phyloP scores from a whole-genome alignment of 2,797 vertebrate genomes.

The Cynopterus sphinx region DNA sequence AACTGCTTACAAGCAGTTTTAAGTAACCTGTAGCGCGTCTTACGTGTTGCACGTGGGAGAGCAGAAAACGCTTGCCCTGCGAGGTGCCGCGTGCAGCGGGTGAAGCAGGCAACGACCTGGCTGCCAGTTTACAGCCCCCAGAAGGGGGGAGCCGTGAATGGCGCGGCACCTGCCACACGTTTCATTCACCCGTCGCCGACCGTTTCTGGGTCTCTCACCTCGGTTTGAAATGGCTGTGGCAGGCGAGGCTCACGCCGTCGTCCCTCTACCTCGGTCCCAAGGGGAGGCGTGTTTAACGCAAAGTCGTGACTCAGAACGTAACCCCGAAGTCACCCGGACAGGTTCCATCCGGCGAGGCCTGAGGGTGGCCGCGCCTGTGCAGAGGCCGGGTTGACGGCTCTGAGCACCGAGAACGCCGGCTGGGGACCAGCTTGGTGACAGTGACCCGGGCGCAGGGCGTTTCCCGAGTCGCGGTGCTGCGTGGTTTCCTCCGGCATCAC shows the following conservation, averaged over 20 bases:
- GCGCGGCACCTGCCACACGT: too few relatives aligned
- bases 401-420: too few relatives aligned
- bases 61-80: not conserved
- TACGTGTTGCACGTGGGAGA: too few relatives aligned
- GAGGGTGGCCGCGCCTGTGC: too few relatives aligned
- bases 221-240: not conserved
- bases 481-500: not conserved
- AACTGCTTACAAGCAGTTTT: not conserved
- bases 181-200: not conserved
- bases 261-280: not conserved
- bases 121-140: not conserved
- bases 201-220: not conserved
- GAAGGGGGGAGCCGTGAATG: accelerated
- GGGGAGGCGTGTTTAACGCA: not conserved
- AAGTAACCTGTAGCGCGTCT: too few relatives aligned
- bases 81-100: not conserved
- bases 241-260: not conserved
- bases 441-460: too few relatives aligned
- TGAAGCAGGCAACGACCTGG: not conserved
- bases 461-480: not conserved
- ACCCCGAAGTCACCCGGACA: not conserved
- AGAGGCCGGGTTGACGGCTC: too few relatives aligned
- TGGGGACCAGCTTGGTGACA: not conserved
- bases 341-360: not conserved
- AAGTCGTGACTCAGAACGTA: not conserved